Evolutionary conservation across 2,797 vertebrate species (phyloP), one percentile per base, ranked within the genome.

Genomic region (Sitta carolinensis): DNA sequence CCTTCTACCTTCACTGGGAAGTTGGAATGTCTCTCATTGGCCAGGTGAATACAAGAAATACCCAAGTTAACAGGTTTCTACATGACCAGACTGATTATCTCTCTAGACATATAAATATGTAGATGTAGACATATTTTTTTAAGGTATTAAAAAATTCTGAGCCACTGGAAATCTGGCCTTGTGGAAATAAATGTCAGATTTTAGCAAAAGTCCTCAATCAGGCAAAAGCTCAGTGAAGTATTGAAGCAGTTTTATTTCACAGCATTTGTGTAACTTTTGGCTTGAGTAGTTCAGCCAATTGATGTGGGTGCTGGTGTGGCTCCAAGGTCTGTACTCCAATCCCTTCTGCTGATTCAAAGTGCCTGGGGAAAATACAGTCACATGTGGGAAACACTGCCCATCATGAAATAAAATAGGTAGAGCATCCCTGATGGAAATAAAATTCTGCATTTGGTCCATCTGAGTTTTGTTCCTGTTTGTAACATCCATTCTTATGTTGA

Each of bases 21-120:
- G 50, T 21, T 40, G 43, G 19, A 80, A 81, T 78, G 6, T 15
- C 48, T 66, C 36, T 82, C 76, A 52, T 36, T 16, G 30, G 19
- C 17, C 32, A 62, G 19, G 15, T 30, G 27, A 66, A n/a, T 30
- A 14, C 9, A 22, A 45, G 40, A 79, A 73, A 76, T 21, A 70
- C 3, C 2, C 10, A 74, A 8, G 16, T 30, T 14, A 50, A 45
- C 26, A 66, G 30, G 7, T 5, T 64, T 43, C 27, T 51, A 5
- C 6, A 38, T 13, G 16, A n/a, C 9, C 34, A 81, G 32, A 42
- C 5, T 19, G 7, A 57, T 10, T 13, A n/a, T 17, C 18, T 7
- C 42, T 4, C 21, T 1, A n/a, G 22, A 7, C 5, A 23, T 6
- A 12, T 4, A 23, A 13, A 38, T 32, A 20, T 1, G 7, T 2